A percentile compares a stretch with the other conserved stretches of the same genome.
Conservation (phyloP, 2,888 invertebrate genomes). For the Drosophila barbarae region DNA sequence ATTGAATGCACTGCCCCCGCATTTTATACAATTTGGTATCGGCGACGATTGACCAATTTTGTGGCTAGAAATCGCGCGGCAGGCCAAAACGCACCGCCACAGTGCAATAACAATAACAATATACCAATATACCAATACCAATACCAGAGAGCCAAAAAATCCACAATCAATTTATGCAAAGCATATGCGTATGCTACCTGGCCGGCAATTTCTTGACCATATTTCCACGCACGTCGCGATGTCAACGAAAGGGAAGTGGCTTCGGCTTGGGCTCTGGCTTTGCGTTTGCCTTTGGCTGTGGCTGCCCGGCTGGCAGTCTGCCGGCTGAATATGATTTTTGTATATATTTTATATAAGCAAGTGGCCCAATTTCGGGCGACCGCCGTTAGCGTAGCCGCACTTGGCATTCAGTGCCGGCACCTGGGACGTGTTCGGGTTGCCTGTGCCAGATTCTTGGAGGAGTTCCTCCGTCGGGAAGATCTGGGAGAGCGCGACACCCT, state of each 20-base stretch:
- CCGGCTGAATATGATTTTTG: slow-evolving; percentile 61
- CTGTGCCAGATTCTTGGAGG: slow-evolving; percentile 44
- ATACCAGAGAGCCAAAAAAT: slow-evolving; percentile 18
- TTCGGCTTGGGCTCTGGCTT: not conserved
- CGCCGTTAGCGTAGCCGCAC: slow-evolving; percentile 61
- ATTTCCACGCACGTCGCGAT: slow-evolving; percentile 64
- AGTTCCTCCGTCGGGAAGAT: slow-evolving; percentile 25
- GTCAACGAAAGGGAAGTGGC: slow-evolving; percentile 77
- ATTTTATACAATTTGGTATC: slow-evolving; percentile 75
- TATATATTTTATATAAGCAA: slow-evolving; percentile 71
- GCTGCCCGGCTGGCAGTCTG: slow-evolving; percentile 15
- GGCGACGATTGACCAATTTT: slow-evolving; percentile 59
- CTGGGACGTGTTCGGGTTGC: slow-evolving; percentile 35
- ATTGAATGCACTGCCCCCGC: slow-evolving; percentile 75
- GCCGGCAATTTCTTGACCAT: slow-evolving; percentile 69
- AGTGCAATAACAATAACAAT: slow-evolving; percentile 47
- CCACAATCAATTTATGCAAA: slow-evolving; percentile 69
- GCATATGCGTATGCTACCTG: slow-evolving; percentile 59
- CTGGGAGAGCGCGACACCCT: slow-evolving; percentile 6
- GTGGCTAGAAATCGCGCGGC: slow-evolving; percentile 66
- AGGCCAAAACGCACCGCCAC: slow-evolving; percentile 41
- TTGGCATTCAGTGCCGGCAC: slow-evolving; percentile 64
- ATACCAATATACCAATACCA: slow-evolving; percentile 1
- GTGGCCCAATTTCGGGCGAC: slow-evolving; percentile 59
- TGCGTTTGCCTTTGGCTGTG: not conserved